Conservation (phyloP, 1,140 invertebrate genomes). For the Platyscapa corneri region DNA sequence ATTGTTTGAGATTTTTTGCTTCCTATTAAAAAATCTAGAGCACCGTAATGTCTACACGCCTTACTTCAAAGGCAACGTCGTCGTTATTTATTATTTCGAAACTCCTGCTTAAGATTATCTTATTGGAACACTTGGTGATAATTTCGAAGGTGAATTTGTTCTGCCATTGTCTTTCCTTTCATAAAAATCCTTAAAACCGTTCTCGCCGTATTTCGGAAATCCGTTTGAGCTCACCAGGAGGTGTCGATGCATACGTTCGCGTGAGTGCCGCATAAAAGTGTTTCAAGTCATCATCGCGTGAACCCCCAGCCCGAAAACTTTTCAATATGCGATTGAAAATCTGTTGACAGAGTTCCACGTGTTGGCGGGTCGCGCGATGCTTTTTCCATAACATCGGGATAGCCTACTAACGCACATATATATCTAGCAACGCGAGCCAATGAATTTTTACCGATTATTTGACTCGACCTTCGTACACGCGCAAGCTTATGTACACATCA, state of each 20-base stretch:
- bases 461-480: background rate
- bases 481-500: conserved; percentile 9
- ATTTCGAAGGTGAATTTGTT: background rate
- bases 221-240: too few species aligned
- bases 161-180: too few species aligned
- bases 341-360: conserved; percentile 2
- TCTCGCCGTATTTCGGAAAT: too few species aligned
- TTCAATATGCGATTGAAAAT: conserved; percentile 32
- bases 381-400: background rate
- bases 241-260: background rate
- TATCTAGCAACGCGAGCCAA: conserved; percentile 2
- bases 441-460: conserved; percentile 44
- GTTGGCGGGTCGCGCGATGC: background rate
- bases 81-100: background rate
- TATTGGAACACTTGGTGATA: too few species aligned
- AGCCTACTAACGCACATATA: conserved; percentile 23
- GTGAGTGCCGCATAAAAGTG: background rate
- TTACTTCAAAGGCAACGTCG: background rate
- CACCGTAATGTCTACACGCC: background rate
- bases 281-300: background rate
- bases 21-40: background rate
- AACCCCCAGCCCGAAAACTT: too few species aligned
- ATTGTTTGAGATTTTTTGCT: background rate
- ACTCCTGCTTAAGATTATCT: background rate
- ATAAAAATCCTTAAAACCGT: too few species aligned